Conservation (phyloP, 2,797 vertebrate species). For the Syngnathus acus region DNA sequence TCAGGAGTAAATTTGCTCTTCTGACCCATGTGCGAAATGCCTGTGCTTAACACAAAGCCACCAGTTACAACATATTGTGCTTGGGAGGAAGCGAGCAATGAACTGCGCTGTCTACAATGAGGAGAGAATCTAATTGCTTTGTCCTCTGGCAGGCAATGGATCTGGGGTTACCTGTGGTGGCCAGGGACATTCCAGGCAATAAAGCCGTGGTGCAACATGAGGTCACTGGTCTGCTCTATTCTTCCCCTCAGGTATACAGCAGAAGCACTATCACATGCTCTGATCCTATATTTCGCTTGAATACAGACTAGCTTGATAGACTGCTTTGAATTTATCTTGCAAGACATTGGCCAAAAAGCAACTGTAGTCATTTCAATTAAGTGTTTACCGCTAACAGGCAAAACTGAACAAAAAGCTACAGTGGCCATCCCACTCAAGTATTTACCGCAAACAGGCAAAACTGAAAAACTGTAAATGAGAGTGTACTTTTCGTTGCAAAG, state of each 20-base stretch:
- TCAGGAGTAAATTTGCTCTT: neutral
- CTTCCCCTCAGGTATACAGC: slow-evolving; percentile 61
- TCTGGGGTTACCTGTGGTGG: slow-evolving; percentile 81
- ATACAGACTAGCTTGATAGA: slow-evolving; percentile 6
- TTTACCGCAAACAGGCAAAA: neutral
- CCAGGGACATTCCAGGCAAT: slow-evolving; percentile 89
- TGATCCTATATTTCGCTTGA: slow-evolving; percentile 11
- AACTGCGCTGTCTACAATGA: too few relatives aligned
- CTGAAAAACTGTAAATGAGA: neutral
- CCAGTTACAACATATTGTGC: neutral
- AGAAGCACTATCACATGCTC: slow-evolving; percentile 11
- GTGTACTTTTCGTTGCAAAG: neutral
- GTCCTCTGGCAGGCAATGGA: slow-evolving; percentile 84
- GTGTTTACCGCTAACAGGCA: neutral
- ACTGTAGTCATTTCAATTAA: slow-evolving; percentile 9
- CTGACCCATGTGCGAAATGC: too few relatives aligned
- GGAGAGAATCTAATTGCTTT: slow-evolving; percentile 13
- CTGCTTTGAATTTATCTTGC: neutral
- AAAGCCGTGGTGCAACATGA: slow-evolving; percentile 78
- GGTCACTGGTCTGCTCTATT: slow-evolving; percentile 82
- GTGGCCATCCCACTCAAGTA: slow-evolving; percentile 10
- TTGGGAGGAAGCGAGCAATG: neutral
- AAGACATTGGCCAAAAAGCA: neutral
- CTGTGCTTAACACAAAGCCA: neutral
- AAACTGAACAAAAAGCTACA: neutral